Percentiles rank a stretch among this genome's conserved stretches.
Evolutionary conservation across 2,888 invertebrate species (phyloP).

Genomic region (Machimus rusticus): DNA sequence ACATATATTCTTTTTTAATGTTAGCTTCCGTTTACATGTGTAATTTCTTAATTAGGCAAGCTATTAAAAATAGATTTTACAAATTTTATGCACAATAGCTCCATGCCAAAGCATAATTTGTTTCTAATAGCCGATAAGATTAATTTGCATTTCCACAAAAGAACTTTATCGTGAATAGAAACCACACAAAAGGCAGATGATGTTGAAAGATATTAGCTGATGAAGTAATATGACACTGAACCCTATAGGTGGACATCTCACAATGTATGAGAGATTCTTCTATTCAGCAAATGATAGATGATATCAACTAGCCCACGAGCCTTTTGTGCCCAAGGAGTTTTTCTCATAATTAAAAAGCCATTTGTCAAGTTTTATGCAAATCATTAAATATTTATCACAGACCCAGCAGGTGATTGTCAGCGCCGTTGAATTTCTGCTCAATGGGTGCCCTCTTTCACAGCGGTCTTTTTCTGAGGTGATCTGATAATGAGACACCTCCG

Average conservation of each 20-base stretch:
- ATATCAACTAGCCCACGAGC: neutral
- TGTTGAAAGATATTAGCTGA: neutral
- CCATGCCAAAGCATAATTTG: neutral
- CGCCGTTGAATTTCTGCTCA: neutral
- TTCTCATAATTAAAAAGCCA: neutral
- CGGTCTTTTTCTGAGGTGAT: neutral
- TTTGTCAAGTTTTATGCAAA: neutral
- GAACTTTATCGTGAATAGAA: neutral
- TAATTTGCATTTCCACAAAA: neutral
- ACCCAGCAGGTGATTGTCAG: neutral
- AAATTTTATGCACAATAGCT: neutral
- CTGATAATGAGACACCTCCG: neutral
- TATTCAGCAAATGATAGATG: neutral
- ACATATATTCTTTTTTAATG: neutral
- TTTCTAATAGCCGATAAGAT: neutral
- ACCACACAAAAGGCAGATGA: neutral
- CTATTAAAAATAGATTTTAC: neutral
- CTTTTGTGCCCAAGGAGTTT: neutral
- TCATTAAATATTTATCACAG: neutral
- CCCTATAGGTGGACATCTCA: neutral
- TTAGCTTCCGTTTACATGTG: neutral
- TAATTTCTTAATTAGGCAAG: neutral
- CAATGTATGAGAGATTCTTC: neutral
- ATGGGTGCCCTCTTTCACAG: neutral
- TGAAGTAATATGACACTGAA: neutral